phyloP scores from a whole-genome alignment of 2,797 vertebrate genomes.

The Okamejei kenojei region DNA sequence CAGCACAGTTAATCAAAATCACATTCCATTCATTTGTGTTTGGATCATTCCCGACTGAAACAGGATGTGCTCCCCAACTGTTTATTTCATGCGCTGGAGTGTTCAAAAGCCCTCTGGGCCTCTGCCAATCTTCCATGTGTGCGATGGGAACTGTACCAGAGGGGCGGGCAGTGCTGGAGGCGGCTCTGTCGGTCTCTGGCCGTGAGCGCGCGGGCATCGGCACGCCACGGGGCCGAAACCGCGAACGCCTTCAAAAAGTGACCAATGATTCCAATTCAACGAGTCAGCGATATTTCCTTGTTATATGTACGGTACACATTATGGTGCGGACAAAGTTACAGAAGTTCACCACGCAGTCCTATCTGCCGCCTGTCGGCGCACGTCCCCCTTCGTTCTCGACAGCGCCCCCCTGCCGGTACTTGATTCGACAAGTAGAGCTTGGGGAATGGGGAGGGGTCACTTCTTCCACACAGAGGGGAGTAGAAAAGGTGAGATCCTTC shows the following conservation, averaged over 20 bases:
- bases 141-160: neutral
- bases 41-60: neutral
- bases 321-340: too few species aligned
- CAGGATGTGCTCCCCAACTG: slow-evolving; percentile 31
- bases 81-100: slow-evolving; percentile 17
- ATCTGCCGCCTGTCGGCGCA: too few species aligned
- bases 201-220: neutral
- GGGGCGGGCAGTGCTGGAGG: neutral
- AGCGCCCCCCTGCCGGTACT: too few species aligned
- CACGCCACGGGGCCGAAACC: neutral
- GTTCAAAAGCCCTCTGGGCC: neutral
- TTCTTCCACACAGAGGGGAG: too few species aligned
- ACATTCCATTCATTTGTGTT: neutral
- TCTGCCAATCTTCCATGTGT: neutral
- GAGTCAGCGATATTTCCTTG: too few species aligned
- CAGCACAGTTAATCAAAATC: slow-evolving; percentile 25
- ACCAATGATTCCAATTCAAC: too few species aligned
- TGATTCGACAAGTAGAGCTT: too few species aligned
- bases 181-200: neutral
- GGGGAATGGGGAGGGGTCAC: too few species aligned
- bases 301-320: too few species aligned
- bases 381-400: too few species aligned
- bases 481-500: too few species aligned
- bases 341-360: too few species aligned
- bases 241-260: neutral